These are phyloP conservation scores for Rhabditoides inermis DNA, from an alignment of 2,888 invertebrate genomes.

Conservation along the genomic window DNA sequence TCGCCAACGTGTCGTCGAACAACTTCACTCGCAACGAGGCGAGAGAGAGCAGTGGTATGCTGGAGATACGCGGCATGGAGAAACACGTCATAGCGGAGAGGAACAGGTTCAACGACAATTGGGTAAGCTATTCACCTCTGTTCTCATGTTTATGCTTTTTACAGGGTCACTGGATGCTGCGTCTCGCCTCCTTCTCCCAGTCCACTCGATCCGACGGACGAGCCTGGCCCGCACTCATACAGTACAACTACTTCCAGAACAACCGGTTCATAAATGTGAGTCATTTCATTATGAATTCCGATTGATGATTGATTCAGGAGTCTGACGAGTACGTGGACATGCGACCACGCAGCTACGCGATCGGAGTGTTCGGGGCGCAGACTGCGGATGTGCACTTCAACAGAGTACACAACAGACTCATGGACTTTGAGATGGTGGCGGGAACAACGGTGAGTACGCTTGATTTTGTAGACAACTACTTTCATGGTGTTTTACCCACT, in stretches of 20 bases:
- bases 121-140: constrained; percentile 22
- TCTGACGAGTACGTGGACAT: constrained; percentile 46
- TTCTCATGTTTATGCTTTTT: constrained; percentile 3
- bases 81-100: constrained; percentile 75
- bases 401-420: constrained; percentile 68
- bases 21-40: constrained; percentile 77
- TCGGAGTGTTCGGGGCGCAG: constrained; percentile 87
- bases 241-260: constrained; percentile 48
- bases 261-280: constrained; percentile 32
- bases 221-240: constrained; percentile 36
- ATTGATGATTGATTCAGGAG: constrained; percentile 5
- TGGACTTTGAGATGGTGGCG: constrained; percentile 80
- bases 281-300: background rate
- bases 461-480: background rate
- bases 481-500: too few relatives aligned
- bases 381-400: constrained; percentile 76
- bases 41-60: constrained; percentile 63
- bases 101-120: constrained; percentile 47
- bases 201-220: constrained; percentile 8
- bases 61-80: constrained; percentile 72
- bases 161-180: constrained; percentile 47
- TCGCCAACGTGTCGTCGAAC: constrained; percentile 77
- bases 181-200: constrained; percentile 38
- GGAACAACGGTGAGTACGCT: constrained; percentile 57
- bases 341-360: constrained; percentile 68